These are phyloP conservation scores for Sitobion miscanthi DNA, from an alignment of 1,140 invertebrate species.

Conservation along the genomic window DNA sequence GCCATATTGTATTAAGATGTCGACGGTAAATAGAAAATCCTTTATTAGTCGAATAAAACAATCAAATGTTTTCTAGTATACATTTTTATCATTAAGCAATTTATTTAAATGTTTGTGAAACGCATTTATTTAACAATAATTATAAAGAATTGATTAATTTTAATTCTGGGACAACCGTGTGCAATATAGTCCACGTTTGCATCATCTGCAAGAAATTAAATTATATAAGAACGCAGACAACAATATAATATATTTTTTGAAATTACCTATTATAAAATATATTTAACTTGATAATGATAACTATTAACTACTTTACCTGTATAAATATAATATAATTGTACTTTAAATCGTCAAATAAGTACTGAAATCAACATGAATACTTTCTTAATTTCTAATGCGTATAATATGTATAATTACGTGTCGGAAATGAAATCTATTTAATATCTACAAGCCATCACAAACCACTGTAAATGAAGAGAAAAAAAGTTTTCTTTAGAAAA, in stretches of 20 bases:
- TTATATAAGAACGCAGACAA: neutral
- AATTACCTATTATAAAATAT: neutral
- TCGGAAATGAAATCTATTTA: neutral
- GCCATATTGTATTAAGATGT: neutral
- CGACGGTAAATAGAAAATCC: neutral
- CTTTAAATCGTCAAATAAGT: neutral
- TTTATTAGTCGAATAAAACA: neutral
- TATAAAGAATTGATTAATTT: slow-evolving; percentile 23
- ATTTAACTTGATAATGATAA: neutral
- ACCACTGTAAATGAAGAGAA: neutral
- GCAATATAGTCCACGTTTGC: neutral
- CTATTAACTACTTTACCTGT: neutral
- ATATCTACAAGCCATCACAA: neutral
- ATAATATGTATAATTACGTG: neutral
- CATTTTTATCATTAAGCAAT: slow-evolving; percentile 1
- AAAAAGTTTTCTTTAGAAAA: neutral
- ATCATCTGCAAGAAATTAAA: neutral
- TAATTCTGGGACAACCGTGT: neutral
- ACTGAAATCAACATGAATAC: neutral
- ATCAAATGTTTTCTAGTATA: neutral
- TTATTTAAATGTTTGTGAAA: slow-evolving; percentile 12
- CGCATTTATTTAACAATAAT: neutral
- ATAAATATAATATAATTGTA: neutral
- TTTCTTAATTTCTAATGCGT: neutral
- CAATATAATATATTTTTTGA: neutral